Percentiles rank a stretch among this genome's conserved stretches.
phyloP scores from a whole-genome alignment of 1,140 invertebrate species.

The Ericerus pela region DNA sequence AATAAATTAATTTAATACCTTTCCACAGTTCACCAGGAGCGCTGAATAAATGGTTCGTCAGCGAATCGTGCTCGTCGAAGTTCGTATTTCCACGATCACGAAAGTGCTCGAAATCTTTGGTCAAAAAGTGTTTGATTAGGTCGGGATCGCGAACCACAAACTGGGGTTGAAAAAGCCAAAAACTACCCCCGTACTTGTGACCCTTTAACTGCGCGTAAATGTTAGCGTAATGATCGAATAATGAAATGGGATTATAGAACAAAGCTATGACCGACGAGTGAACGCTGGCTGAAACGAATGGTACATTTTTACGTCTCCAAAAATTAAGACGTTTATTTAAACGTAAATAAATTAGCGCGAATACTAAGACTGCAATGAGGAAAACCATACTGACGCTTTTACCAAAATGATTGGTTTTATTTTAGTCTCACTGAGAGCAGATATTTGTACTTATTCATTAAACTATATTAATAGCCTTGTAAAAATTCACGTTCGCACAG shows the following conservation, averaged over 20 bases:
- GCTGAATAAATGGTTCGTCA: background rate
- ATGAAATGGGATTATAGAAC: background rate
- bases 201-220: conserved; percentile 24
- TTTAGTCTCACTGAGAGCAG: too few species aligned
- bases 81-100: conserved; percentile 27
- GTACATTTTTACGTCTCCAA: background rate
- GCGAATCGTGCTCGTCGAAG: conserved; percentile 25
- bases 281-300: background rate
- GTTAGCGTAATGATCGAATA: conserved; percentile 1
- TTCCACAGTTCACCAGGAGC: conserved; percentile 33
- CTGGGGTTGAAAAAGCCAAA: conserved; percentile 5
- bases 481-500: too few species aligned
- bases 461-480: too few species aligned
- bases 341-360: background rate
- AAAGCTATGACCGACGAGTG: background rate
- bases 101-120: conserved; percentile 36
- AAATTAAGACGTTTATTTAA: background rate
- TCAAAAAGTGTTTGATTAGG: conserved; percentile 30
- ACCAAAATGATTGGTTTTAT: too few species aligned
- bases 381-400: too few species aligned
- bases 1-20: too few species aligned
- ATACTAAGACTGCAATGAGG: background rate
- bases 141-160: conserved; percentile 14
- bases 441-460: too few species aligned
- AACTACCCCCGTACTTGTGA: conserved; percentile 20